These are phyloP conservation scores for Sericinus montela DNA, from an alignment of 2,888 invertebrate genomes.

Conservation along the genomic window DNA sequence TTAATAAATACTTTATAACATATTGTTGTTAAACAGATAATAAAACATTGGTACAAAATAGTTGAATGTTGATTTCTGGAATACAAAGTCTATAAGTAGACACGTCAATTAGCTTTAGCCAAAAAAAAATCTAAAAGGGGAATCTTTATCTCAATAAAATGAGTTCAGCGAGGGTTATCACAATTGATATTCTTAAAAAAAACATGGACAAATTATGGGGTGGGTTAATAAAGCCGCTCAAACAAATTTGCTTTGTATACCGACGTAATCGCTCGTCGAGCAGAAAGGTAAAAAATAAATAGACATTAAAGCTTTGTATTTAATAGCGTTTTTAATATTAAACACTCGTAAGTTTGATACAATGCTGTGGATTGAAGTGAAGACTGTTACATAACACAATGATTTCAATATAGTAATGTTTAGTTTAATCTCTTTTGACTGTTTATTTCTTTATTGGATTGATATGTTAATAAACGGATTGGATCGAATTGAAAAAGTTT, in stretches of 20 bases:
- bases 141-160: background rate
- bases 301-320: slow-evolving; percentile 11
- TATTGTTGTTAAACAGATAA: too few relatives aligned
- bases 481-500: too few relatives aligned
- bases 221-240: slow-evolving; percentile 6
- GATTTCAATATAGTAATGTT: background rate
- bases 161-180: slow-evolving; percentile 1
- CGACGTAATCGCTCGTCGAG: background rate
- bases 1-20: too few relatives aligned
- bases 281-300: slow-evolving; percentile 4
- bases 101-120: background rate
- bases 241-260: slow-evolving; percentile 14
- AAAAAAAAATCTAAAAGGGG: background rate
- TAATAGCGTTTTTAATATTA: slow-evolving; percentile 17
- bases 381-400: background rate
- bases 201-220: slow-evolving; percentile 5
- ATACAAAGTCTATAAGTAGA: too few relatives aligned
- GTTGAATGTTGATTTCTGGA: too few relatives aligned
- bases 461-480: background rate
- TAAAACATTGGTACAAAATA: too few relatives aligned
- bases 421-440: background rate
- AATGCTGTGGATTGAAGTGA: background rate
- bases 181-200: background rate
- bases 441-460: slow-evolving; percentile 2
- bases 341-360: slow-evolving; percentile 1